Evolutionary conservation across 53 echinoderm and acorn worm species (phyloP).

Genomic region (Luidia sarsii): DNA sequence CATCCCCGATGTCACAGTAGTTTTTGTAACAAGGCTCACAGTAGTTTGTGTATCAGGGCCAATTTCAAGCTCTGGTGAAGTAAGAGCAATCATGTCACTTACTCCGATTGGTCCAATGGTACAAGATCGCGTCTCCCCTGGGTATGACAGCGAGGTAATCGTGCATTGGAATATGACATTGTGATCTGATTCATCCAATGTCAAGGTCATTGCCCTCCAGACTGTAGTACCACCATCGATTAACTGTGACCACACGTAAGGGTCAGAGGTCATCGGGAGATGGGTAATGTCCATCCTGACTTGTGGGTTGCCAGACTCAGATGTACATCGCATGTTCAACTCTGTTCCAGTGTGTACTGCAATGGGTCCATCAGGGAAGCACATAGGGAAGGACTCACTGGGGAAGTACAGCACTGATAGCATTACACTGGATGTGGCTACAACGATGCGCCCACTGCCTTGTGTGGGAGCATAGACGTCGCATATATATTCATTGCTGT

Average conservation of each 20-base stretch:
- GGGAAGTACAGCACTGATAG: conserved; percentile 36
- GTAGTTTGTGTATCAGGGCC: no score
- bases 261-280: not conserved
- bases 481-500: conserved; percentile 9
- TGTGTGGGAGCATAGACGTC: not conserved
- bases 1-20: no score
- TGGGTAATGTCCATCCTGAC: conserved; percentile 1
- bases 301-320: conserved; percentile 18
- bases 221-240: not conserved
- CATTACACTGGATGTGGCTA: not conserved
- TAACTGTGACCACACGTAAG: not conserved
- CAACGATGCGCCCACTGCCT: not conserved
- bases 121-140: not conserved
- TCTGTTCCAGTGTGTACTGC: conserved; percentile 35
- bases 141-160: not conserved
- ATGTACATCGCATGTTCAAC: conserved; percentile 21
- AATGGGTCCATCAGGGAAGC: conserved; percentile 25
- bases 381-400: conserved; percentile 30
- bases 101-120: conserved; percentile 19
- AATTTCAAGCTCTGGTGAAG: no score
- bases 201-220: not conserved
- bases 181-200: not conserved
- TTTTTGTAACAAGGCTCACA: no score
- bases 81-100: not conserved
- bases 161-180: not conserved